Percentiles rank a stretch among this genome's conserved stretches.
Conservation (phyloP, 2,797 vertebrate species). For the Fistularia commersonii region DNA sequence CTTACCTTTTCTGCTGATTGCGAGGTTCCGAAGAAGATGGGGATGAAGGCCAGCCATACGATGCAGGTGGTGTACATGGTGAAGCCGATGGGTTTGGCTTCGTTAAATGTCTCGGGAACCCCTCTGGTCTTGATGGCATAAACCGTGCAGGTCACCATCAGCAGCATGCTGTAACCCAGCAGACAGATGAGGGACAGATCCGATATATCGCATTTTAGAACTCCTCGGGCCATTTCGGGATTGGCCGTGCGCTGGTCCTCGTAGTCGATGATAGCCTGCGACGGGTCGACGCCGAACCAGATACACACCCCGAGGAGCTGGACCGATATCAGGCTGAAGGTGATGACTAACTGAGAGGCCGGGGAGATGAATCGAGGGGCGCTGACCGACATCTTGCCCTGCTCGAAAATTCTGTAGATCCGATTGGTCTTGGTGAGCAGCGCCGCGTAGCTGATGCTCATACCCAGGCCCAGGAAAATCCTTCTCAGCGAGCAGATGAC, state of each 20-base stretch:
- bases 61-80: slow-evolving; percentile 99
- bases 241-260: slow-evolving; percentile 92
- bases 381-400: slow-evolving; percentile 93
- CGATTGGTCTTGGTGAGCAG: slow-evolving; percentile 97
- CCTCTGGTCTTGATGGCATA: slow-evolving; percentile 96
- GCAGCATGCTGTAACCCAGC: slow-evolving; percentile 95
- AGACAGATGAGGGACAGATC: slow-evolving; percentile 96
- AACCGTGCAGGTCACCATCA: slow-evolving; percentile 98
- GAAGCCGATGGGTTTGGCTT: slow-evolving; percentile 97
- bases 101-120: slow-evolving; percentile 95
- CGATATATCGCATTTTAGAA: slow-evolving; percentile 95
- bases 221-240: slow-evolving; percentile 84
- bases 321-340: slow-evolving; percentile 93
- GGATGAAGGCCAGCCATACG: slow-evolving; percentile 96
- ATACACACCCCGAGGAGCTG: slow-evolving; percentile 93
- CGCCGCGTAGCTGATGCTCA: slow-evolving; percentile 95
- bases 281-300: slow-evolving; percentile 94
- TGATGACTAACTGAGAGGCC: slow-evolving; percentile 91
- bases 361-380: slow-evolving; percentile 93
- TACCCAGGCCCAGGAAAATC: slow-evolving; percentile 92
- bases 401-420: slow-evolving; percentile 97
- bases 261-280: slow-evolving; percentile 92
- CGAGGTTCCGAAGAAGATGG: slow-evolving; percentile 96
- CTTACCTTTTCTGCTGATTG: slow-evolving; percentile 96
- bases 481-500: slow-evolving; percentile 88